phyloP scores from a whole-genome alignment of 2,113 vertebrate genomes.

The Oreochromis spilurus region DNA sequence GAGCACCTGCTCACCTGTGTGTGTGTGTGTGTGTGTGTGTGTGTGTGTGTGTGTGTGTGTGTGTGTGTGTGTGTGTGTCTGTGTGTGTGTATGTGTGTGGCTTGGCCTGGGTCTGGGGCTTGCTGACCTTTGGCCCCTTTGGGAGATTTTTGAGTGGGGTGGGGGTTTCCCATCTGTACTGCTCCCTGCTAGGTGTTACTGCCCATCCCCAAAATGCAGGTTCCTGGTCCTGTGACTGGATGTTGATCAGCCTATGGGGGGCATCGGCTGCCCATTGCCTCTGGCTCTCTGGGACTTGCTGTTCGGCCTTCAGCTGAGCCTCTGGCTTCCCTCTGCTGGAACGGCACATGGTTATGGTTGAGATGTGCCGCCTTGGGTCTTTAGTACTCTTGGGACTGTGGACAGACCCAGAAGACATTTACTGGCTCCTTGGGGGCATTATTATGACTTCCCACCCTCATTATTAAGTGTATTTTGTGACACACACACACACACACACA shows the following conservation, averaged over 20 bases:
- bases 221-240: neutral
- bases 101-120: no score
- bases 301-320: fast-evolving
- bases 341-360: neutral
- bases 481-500: neutral
- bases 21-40: fast-evolving
- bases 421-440: neutral
- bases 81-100: fast-evolving
- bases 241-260: fast-evolving
- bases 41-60: fast-evolving
- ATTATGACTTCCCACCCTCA: neutral
- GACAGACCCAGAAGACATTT: neutral
- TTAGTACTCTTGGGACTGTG: neutral
- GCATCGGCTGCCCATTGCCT: fast-evolving
- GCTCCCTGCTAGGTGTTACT: neutral
- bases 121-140: no score
- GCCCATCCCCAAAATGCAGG: neutral
- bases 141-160: no score
- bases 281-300: neutral
- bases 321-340: neutral
- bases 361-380: fast-evolving
- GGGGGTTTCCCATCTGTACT: no score
- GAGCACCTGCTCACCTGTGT: no score
- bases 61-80: fast-evolving
- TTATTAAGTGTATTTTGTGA: neutral